Conservation (phyloP, 2,797 vertebrate species). For the Chloroceryle inda region DNA sequence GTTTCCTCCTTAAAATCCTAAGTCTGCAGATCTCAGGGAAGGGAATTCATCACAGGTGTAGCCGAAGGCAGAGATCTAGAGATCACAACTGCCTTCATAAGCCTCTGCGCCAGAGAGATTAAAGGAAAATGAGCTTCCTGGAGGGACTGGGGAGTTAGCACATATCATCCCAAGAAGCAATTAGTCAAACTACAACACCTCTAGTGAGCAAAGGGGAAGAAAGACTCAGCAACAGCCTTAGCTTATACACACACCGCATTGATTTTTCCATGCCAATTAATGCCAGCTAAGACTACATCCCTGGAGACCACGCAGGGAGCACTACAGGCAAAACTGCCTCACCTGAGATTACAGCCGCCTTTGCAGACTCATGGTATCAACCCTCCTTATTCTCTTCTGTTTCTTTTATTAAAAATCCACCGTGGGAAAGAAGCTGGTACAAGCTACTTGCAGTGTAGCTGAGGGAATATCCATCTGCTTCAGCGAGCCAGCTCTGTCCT, state of each 20-base stretch:
- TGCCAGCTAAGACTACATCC: not conserved
- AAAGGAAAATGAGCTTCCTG: not conserved
- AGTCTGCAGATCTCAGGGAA: not conserved
- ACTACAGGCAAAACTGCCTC: not conserved
- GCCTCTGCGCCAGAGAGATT: not conserved
- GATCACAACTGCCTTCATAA: not conserved
- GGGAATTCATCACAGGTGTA: not conserved
- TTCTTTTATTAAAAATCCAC: conserved; percentile 1
- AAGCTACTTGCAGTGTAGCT: not conserved
- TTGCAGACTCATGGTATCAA: not conserved
- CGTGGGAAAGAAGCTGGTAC: not conserved
- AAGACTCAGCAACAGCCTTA: not conserved
- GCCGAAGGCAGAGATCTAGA: conserved; percentile 17
- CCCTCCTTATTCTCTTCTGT: not conserved
- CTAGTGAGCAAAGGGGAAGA: not conserved
- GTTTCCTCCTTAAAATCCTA: not conserved
- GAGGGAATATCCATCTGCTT: not conserved
- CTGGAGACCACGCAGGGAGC: not conserved
- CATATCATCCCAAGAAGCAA: not conserved
- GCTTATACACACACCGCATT: not conserved
- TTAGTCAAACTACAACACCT: not conserved
- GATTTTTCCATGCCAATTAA: conserved; percentile 39
- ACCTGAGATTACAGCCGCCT: not conserved
- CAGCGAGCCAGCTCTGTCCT: not conserved
- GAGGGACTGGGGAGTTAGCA: not conserved